phyloP scores from a whole-genome alignment of 2,888 invertebrate species.

The Andricus quercusramuli region DNA sequence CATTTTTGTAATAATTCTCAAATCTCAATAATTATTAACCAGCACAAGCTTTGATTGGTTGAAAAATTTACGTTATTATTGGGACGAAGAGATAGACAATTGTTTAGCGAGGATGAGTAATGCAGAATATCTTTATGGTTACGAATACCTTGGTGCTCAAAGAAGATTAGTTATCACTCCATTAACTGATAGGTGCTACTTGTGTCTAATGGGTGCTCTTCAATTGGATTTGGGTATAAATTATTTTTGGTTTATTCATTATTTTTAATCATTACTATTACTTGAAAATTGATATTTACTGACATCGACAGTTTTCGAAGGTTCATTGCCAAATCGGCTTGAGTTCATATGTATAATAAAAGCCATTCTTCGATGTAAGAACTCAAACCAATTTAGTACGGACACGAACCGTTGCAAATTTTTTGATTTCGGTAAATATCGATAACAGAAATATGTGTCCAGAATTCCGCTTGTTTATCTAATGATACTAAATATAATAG shows the following conservation, averaged over 20 bases:
- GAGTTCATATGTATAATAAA: no score
- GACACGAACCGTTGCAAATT: no score
- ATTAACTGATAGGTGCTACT: slow-evolving; percentile 92
- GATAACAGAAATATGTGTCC: no score
- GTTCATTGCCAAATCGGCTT: no score
- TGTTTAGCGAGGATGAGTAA: slow-evolving; percentile 92
- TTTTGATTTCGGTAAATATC: no score
- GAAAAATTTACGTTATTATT: slow-evolving; percentile 94
- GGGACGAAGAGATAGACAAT: slow-evolving; percentile 88
- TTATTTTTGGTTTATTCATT: background rate
- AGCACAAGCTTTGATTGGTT: slow-evolving; percentile 90
- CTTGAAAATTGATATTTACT: background rate
- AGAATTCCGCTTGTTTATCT: no score
- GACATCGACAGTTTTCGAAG: no score
- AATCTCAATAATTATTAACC: slow-evolving; percentile 45
- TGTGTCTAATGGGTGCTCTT: slow-evolving; percentile 94
- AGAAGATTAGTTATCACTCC: slow-evolving; percentile 94
- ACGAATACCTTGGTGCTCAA: slow-evolving; percentile 94
- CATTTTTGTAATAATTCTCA: no score
- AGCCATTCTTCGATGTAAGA: no score
- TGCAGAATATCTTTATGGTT: slow-evolving; percentile 90
- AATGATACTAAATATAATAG: slow-evolving; percentile 82
- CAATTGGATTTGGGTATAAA: slow-evolving; percentile 87
- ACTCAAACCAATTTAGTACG: no score
- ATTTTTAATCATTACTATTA: background rate